Percentiles rank a stretch among this genome's conserved stretches.
phyloP scores from a whole-genome alignment of 2,888 invertebrate species.

The Himalopsyche japonica region DNA sequence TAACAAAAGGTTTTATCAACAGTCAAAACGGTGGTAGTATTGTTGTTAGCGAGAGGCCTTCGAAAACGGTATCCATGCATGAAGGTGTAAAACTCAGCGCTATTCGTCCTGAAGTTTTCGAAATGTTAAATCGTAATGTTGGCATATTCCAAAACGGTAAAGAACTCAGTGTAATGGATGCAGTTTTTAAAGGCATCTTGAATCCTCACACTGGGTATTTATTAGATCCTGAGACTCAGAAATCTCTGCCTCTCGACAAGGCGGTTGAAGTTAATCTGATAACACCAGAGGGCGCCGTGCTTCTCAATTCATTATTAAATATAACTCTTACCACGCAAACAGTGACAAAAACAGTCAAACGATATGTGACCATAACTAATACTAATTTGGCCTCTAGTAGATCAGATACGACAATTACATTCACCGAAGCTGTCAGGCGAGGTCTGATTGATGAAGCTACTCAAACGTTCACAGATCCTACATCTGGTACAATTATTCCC shows the following conservation, averaged over 20 bases:
- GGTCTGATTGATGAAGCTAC: conserved; percentile 80
- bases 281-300: conserved; percentile 84
- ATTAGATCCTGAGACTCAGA: conserved; percentile 72
- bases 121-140: conserved; percentile 81
- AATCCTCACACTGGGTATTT: conserved; percentile 88
- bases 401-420: conserved; percentile 67
- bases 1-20: conserved; percentile 76
- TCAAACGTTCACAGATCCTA: conserved; percentile 77
- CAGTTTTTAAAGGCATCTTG: conserved; percentile 82
- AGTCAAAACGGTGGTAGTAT: conserved; percentile 72
- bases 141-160: conserved; percentile 76
- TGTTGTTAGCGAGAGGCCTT: conserved; percentile 73
- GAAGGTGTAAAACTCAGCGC: conserved; percentile 79
- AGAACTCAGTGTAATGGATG: conserved; percentile 83
- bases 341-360: conserved; percentile 81
- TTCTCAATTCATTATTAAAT: conserved; percentile 81
- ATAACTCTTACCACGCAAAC: conserved; percentile 88
- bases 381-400: conserved; percentile 63
- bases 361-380: conserved; percentile 77
- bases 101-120: conserved; percentile 82
- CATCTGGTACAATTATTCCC: conserved; percentile 71
- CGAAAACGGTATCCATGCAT: conserved; percentile 74
- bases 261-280: conserved; percentile 85
- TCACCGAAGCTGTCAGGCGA: conserved; percentile 75
- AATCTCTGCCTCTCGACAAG: conserved; percentile 78